These are phyloP conservation scores for Aplysina aerophoba DNA, from an alignment of 37 sponge, comb jelly and placozoan genomes.

Conservation along the genomic window DNA sequence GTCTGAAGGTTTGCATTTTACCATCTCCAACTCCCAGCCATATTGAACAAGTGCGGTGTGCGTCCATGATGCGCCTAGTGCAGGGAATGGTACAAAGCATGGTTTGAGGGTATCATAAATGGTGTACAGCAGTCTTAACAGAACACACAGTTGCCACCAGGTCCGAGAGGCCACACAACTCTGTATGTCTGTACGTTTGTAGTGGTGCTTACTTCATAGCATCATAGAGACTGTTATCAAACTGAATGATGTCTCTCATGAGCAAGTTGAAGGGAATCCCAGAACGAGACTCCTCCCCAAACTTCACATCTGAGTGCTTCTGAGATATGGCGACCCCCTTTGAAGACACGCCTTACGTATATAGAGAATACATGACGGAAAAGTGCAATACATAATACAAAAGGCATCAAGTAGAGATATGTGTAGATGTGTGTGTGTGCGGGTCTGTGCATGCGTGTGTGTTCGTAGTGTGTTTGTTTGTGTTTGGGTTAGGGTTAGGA, in stretches of 20 bases:
- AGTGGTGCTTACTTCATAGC: slow-evolving; percentile 51
- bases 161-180: no score
- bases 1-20: slow-evolving; percentile 43
- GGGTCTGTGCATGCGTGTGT: background rate
- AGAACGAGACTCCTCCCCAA: slow-evolving; percentile 58
- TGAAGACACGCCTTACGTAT: slow-evolving; percentile 36
- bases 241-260: slow-evolving; percentile 68
- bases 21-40: slow-evolving; percentile 77
- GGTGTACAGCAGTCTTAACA: no score
- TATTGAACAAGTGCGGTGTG: slow-evolving; percentile 75
- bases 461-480: background rate
- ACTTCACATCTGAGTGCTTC: slow-evolving; percentile 58
- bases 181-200: background rate
- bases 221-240: slow-evolving; percentile 55
- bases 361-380: background rate
- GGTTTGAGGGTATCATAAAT: background rate
- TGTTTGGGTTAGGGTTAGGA: no score
- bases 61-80: slow-evolving; percentile 51
- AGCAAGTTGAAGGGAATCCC: slow-evolving; percentile 70
- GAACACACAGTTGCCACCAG: background rate
- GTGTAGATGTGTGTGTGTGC: no score
- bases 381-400: background rate
- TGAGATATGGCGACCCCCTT: slow-evolving; percentile 65
- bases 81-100: background rate
- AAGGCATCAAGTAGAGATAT: no score